These are phyloP conservation scores for Arion vulgaris DNA, from an alignment of 1,140 invertebrate species.

Conservation along the genomic window DNA sequence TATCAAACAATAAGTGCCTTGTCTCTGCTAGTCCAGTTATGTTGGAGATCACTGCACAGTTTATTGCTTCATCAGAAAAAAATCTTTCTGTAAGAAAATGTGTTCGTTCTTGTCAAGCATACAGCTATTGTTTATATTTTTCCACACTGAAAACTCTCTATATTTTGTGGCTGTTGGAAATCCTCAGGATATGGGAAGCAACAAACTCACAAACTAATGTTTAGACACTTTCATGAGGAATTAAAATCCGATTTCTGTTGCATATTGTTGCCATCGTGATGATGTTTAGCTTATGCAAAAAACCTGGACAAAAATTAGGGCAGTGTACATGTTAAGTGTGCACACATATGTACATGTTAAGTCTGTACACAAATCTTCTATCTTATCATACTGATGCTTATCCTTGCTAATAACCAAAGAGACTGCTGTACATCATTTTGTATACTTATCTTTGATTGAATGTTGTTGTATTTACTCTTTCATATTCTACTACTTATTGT, in stretches of 20 bases:
- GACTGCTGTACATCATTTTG: background rate
- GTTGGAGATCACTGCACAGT: background rate
- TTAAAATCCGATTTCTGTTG: background rate
- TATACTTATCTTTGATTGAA: background rate
- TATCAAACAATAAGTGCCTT: background rate
- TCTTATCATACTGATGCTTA: background rate
- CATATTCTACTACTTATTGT: background rate
- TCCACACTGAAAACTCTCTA: background rate
- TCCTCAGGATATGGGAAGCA: no score
- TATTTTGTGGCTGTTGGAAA: background rate
- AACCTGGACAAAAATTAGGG: background rate
- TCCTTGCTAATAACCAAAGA: background rate
- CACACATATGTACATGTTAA: background rate
- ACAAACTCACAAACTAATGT: no score
- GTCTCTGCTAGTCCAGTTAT: conserved; percentile 5
- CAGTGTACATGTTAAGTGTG: background rate
- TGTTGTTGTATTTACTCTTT: background rate
- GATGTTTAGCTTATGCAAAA: background rate
- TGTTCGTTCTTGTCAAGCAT: background rate
- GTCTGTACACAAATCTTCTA: background rate
- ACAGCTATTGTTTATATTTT: background rate
- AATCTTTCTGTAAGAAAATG: background rate
- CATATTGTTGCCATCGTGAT: background rate
- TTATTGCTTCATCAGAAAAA: background rate
- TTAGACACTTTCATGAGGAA: no score